Conservation (phyloP, 2,797 vertebrate species). For the Gambusia yucatana region DNA sequence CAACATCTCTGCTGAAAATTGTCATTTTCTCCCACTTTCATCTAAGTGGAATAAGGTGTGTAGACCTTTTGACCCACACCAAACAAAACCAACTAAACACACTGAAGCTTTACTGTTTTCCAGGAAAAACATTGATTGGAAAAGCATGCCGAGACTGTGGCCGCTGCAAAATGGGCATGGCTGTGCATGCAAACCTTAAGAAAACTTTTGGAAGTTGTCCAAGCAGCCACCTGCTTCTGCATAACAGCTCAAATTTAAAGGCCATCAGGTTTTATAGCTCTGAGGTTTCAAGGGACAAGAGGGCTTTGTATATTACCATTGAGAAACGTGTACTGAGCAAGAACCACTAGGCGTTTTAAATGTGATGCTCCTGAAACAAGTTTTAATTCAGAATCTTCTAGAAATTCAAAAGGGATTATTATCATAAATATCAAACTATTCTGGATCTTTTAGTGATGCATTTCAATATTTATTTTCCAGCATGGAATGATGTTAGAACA, state of each 20-base stretch:
- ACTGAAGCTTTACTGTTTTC: conserved; percentile 14
- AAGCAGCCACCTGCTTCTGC: conserved; percentile 27
- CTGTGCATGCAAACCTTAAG: conserved; percentile 29
- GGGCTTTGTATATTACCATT: conserved; percentile 9
- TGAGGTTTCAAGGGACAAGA: conserved; percentile 11
- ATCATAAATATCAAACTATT: background rate
- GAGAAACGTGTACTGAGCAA: background rate
- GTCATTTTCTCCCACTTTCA: background rate
- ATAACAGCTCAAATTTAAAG: conserved; percentile 24
- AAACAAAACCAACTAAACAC: background rate
- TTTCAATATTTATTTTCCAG: background rate
- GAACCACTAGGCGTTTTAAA: background rate
- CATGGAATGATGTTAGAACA: background rate
- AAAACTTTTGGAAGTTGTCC: conserved; percentile 23
- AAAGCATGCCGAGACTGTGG: conserved; percentile 11
- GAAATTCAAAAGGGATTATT: background rate
- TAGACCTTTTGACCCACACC: background rate
- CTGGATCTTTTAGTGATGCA: background rate
- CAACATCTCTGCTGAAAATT: too few relatives aligned
- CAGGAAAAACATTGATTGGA: conserved; percentile 8
- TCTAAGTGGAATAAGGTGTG: background rate
- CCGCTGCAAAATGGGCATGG: conserved; percentile 8
- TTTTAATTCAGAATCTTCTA: background rate
- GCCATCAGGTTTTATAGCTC: conserved; percentile 11
- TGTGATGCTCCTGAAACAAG: background rate